A percentile compares a stretch with the other conserved stretches of the same genome.
Evolutionary conservation across 2,113 vertebrate genomes (phyloP).

Genomic region (Cyprinodon tularosa): DNA sequence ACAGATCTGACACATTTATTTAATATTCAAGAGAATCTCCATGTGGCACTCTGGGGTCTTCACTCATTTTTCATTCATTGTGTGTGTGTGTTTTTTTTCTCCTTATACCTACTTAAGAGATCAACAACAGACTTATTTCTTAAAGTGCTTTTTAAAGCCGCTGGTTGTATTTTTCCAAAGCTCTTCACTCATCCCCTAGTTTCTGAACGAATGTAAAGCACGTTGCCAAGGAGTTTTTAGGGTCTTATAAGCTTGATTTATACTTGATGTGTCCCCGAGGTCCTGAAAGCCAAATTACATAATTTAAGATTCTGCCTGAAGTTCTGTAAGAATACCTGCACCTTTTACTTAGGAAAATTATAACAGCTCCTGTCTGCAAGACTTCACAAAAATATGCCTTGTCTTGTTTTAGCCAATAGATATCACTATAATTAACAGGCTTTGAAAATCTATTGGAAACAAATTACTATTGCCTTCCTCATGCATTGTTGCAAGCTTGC

Average conservation of each 20-base stretch:
- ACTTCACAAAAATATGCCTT: no score
- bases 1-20: slow-evolving; percentile 83
- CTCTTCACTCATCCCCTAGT: slow-evolving; percentile 1
- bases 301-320: no score
- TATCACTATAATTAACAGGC: no score
- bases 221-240: neutral
- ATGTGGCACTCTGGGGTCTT: slow-evolving; percentile 70
- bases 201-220: neutral
- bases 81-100: slow-evolving; percentile 54
- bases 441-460: no score
- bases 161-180: slow-evolving; percentile 7
- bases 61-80: slow-evolving; percentile 70
- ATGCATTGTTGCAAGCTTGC: no score
- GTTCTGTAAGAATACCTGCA: no score
- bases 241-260: neutral
- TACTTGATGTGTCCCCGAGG: no score
- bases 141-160: neutral
- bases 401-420: no score
- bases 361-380: no score
- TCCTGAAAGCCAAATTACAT: no score
- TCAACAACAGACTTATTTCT: slow-evolving; percentile 21
- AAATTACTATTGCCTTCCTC: no score
- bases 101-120: slow-evolving; percentile 51
- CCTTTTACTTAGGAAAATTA: no score
- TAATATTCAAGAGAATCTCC: slow-evolving; percentile 79